Evolutionary conservation across 2,888 invertebrate species (phyloP).

Genomic region (Lithophane ornitopus): DNA sequence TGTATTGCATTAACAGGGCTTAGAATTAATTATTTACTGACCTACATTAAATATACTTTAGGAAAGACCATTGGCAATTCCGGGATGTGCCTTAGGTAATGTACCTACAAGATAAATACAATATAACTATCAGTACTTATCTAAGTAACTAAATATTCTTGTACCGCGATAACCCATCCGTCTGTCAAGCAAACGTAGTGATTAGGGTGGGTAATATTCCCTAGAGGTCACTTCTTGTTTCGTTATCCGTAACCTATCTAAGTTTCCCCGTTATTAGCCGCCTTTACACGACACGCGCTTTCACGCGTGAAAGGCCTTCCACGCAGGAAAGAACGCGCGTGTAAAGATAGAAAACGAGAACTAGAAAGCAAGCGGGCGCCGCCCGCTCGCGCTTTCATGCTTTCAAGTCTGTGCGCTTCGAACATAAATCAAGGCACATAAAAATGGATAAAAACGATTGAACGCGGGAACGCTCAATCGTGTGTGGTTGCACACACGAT

Average conservation of each 20-base stretch:
- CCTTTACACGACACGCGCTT: no score
- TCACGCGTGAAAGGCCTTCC: no score
- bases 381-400: no score
- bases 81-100: background rate
- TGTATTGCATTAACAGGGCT: slow-evolving; percentile 22
- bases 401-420: no score
- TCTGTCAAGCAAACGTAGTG: slow-evolving; percentile 33
- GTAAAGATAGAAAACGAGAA: no score
- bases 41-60: slow-evolving; percentile 15
- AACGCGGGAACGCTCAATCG: no score
- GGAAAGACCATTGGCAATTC: background rate
- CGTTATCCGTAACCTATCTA: slow-evolving; percentile 19
- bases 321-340: no score
- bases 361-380: no score
- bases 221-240: background rate
- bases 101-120: background rate
- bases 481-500: no score
- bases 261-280: background rate
- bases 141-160: background rate
- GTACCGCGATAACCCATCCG: background rate
- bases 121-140: background rate
- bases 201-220: slow-evolving; percentile 42
- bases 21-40: slow-evolving; percentile 27
- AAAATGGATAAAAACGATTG: no score
- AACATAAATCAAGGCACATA: no score